Evolutionary conservation across 2,113 vertebrate genomes (phyloP).

Genomic region (Ochotona princeps): DNA sequence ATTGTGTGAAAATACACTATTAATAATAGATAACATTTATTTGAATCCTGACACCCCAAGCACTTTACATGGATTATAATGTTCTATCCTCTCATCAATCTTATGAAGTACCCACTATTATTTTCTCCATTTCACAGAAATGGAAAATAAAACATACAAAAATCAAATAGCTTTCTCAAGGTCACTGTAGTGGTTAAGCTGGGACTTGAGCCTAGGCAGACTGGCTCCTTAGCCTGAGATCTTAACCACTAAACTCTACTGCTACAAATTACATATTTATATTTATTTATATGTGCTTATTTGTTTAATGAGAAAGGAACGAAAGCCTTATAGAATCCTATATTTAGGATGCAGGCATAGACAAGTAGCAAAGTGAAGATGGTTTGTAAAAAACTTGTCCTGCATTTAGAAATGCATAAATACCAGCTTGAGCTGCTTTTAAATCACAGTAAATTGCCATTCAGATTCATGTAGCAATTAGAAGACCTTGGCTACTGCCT

Average conservation of each 20-base stretch:
- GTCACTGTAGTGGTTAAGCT: neutral
- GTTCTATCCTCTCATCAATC: conserved; percentile 36
- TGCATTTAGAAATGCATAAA: conserved; percentile 11
- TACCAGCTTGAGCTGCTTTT: neutral
- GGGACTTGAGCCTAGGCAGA: neutral
- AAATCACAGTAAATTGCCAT: neutral
- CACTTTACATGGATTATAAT: conserved; percentile 39
- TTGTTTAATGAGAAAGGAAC: conserved; percentile 30
- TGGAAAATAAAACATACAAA: conserved; percentile 8
- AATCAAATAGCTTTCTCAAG: neutral
- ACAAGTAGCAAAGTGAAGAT: conserved; percentile 8
- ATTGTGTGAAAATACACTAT: neutral
- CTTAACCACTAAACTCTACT: neutral
- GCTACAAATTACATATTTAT: neutral
- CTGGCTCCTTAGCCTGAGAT: neutral
- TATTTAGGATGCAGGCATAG: conserved; percentile 2
- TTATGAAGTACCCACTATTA: conserved; percentile 60
- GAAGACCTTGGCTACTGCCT: neutral
- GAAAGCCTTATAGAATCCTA: neutral
- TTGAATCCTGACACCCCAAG: conserved; percentile 36
- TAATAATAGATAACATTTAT: conserved; percentile 42
- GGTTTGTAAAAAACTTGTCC: conserved; percentile 1
- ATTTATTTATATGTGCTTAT: neutral
- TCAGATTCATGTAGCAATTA: neutral
- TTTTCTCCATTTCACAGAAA: conserved; percentile 45